Conservation (phyloP, 1,140 invertebrate genomes). For the Caerostris darwini region DNA sequence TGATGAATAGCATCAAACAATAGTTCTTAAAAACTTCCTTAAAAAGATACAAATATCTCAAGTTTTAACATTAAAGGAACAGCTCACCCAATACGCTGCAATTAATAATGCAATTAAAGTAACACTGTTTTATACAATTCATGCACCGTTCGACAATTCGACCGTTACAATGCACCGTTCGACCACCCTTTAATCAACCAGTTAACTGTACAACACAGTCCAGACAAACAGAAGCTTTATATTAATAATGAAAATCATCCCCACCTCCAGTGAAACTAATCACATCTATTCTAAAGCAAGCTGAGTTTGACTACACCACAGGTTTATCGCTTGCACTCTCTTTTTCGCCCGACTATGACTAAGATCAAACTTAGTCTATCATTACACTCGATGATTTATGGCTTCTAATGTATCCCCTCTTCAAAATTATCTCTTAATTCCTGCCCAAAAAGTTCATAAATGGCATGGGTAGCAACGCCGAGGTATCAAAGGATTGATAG, state of each 20-base stretch:
- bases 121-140: too few relatives aligned
- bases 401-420: slow-evolving; percentile 42
- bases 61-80: too few relatives aligned
- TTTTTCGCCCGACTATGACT: background rate
- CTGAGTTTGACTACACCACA: background rate
- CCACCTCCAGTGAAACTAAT: background rate
- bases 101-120: too few relatives aligned
- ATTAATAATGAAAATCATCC: slow-evolving; percentile 6
- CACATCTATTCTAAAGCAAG: background rate
- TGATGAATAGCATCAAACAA: too few relatives aligned
- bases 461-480: background rate
- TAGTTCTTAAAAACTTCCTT: too few relatives aligned
- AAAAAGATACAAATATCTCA: too few relatives aligned
- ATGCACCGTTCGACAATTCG: too few relatives aligned
- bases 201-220: background rate
- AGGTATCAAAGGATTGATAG: slow-evolving; percentile 57
- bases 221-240: background rate
- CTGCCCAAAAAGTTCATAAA: background rate
- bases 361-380: background rate
- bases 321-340: background rate
- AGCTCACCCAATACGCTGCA: too few relatives aligned
- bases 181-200: background rate
- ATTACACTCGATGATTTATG: slow-evolving; percentile 66
- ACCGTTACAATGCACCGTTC: too few relatives aligned
- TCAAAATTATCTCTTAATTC: slow-evolving; percentile 20